These are phyloP conservation scores for Amyelois transitella DNA, from an alignment of 1,140 invertebrate genomes.

Conservation along the genomic window DNA sequence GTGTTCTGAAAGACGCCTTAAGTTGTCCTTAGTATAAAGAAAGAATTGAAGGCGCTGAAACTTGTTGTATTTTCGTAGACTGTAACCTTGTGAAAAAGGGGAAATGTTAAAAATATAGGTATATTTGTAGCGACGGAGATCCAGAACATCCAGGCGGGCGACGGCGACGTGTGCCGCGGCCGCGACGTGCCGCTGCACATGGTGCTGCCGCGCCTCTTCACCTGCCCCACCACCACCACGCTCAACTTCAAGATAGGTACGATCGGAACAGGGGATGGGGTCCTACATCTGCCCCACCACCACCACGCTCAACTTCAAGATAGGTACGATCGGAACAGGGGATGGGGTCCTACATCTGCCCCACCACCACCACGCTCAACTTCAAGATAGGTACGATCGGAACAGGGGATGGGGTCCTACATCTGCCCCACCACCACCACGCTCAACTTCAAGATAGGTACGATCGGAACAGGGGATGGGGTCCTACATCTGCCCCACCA, in stretches of 20 bases:
- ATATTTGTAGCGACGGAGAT: slow-evolving; percentile 91
- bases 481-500: slow-evolving; percentile 95
- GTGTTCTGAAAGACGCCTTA: too few relatives aligned
- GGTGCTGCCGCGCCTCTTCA: slow-evolving; percentile 96
- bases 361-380: slow-evolving; percentile 91
- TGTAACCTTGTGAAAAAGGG: background rate
- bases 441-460: slow-evolving; percentile 97
- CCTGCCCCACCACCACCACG: slow-evolving; percentile 93
- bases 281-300: slow-evolving; percentile 96
- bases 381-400: slow-evolving; percentile 97
- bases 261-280: too few relatives aligned
- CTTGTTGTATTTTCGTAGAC: too few relatives aligned
- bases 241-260: slow-evolving; percentile 97
- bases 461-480: too few relatives aligned
- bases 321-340: too few relatives aligned
- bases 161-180: slow-evolving; percentile 89
- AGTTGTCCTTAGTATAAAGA: too few relatives aligned
- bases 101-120: background rate
- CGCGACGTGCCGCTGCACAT: slow-evolving; percentile 94
- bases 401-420: slow-evolving; percentile 92
- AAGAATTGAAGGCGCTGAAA: too few relatives aligned
- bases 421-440: slow-evolving; percentile 94
- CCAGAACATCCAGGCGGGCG: slow-evolving; percentile 97
- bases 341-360: slow-evolving; percentile 95
- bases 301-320: slow-evolving; percentile 94